phyloP scores from a whole-genome alignment of 2,888 invertebrate species.

The Rhaphigaster nebulosa region DNA sequence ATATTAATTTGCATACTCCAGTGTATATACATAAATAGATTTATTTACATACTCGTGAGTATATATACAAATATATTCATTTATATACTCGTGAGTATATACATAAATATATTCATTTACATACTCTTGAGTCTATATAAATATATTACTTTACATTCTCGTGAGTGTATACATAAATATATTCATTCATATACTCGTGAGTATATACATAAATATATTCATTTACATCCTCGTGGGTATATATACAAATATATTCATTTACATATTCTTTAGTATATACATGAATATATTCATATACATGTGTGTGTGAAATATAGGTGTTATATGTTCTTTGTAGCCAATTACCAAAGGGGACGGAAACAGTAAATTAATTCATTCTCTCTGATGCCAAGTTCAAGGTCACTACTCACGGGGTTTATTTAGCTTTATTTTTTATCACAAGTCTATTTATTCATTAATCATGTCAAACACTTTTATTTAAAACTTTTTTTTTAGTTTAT shows the following conservation, averaged over 20 bases:
- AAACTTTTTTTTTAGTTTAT: no score
- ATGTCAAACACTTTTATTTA: not conserved
- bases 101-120: not conserved
- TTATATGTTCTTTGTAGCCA: not conserved
- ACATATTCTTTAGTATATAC: not conserved
- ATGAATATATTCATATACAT: not conserved
- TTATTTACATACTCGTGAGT: no score
- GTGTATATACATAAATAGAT: no score
- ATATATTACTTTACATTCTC: no score
- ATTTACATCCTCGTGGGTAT: no score
- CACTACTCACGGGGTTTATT: not conserved
- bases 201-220: no score
- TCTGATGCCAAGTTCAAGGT: constrained; percentile 6
- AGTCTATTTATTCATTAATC: not conserved
- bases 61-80: no score
- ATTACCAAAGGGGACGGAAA: not conserved
- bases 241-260: no score
- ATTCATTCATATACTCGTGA: no score
- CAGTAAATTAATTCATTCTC: not conserved
- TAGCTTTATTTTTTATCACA: not conserved
- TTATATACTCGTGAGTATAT: not conserved
- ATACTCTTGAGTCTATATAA: no score
- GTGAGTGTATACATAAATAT: no score
- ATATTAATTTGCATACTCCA: no score
- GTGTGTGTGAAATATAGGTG: not conserved